Conservation (phyloP, 23 tunicate genomes). For the Botrylloides violaceus region DNA sequence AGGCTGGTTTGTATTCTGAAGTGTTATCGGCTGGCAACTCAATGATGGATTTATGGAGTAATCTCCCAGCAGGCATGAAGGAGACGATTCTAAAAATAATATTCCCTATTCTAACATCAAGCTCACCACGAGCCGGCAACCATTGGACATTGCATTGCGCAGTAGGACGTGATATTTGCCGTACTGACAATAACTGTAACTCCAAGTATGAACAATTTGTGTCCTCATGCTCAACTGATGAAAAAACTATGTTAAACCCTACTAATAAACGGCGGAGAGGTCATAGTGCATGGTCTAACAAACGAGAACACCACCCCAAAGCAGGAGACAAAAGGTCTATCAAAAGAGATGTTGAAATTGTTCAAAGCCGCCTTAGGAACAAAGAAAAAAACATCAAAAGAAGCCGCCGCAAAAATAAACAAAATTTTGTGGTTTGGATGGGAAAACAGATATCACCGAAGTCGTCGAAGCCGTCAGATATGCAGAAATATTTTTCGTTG, state of each 20-base stretch:
- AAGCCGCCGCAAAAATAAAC: background rate
- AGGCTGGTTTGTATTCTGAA: background rate
- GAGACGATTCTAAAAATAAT: slow-evolving; percentile 27
- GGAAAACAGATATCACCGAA: slow-evolving; percentile 29
- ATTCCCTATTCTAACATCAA: slow-evolving; percentile 21
- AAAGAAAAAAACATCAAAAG: background rate
- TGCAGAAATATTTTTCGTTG: slow-evolving; percentile 16
- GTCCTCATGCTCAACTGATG: slow-evolving; percentile 33
- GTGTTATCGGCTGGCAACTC: slow-evolving; percentile 2
- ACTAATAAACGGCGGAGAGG: background rate
- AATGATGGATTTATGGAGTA: slow-evolving; percentile 47
- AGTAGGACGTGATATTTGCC: slow-evolving; percentile 46
- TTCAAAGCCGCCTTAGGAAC: slow-evolving; percentile 1
- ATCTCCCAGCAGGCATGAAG: slow-evolving; percentile 29
- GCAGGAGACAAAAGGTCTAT: background rate
- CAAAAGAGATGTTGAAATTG: background rate
- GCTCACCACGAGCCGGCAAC: background rate
- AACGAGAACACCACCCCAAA: background rate
- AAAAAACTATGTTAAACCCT: background rate
- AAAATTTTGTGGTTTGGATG: slow-evolving; percentile 43
- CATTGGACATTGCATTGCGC: slow-evolving; percentile 48
- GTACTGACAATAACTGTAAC: slow-evolving; percentile 49
- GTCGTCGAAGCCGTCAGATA: background rate
- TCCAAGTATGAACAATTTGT: slow-evolving; percentile 48
- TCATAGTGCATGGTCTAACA: background rate